Evolutionary conservation across 2,113 vertebrate species (phyloP), one percentile per base, ranked within the genome.

Genomic region (Galemys pyrenaicus): DNA sequence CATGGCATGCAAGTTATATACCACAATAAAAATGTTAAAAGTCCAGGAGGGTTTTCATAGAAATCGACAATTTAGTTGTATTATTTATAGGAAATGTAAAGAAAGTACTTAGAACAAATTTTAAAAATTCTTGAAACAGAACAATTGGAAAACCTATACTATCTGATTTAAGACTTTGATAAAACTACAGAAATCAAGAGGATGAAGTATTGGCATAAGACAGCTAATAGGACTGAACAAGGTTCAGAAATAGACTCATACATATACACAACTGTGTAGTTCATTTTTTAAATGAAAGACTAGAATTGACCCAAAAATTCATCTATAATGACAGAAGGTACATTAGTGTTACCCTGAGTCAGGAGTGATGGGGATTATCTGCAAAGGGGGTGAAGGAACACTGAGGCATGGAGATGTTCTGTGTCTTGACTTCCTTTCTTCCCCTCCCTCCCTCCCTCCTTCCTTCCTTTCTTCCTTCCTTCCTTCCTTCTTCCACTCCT

Each of bases 41-140:
- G 62, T 24, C 28, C 56, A 12, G 17, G 75, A 7, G 28, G 12
- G 3, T 39, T 94, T 64, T 51, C 32, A 37, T n/a, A 37, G n/a
- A 90, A 77, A 75, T 32, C 71, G 41, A 92, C n/a, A 26, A 32
- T 67, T 65, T 85, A 12, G 6, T 10, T 44, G 58, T 51, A 68
- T 65, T 67, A 87, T 78, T 39, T 86, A 24, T 10, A 90, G 67
- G 32, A 92, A 86, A 81, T 41, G 4, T 32, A 79, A 81, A 92
- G 8, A 79, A 81, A 92, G 8, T 1, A 35, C 15, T 17, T 71
- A 71, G 73, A 65, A 58, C 5, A 44, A 44, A 44, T 44, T 44
- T 92, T 8, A 3, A 65, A 79, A 74, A 32, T 4, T 64, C 79
- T 80, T 26, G 58, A 67, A 73, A 95, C 54, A 83, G 49, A 67